Evolutionary conservation across 2,797 vertebrate species (phyloP), one percentile per base, ranked within the genome.

Genomic region (Lagorchestes hirsutus): DNA sequence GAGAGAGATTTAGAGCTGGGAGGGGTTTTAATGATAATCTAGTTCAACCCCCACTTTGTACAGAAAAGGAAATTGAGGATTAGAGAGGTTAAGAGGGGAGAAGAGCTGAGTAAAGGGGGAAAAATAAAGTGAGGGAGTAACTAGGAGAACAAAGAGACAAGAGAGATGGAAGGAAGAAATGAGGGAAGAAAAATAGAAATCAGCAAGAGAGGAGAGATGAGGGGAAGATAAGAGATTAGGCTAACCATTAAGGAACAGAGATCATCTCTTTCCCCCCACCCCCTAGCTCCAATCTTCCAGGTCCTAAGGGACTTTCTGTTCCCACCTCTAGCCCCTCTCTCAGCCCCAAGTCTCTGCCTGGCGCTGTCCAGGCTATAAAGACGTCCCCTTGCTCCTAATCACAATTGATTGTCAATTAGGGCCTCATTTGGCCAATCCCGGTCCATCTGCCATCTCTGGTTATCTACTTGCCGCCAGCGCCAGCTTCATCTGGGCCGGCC

Each of bases 361-460:
- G 58, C 52, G 56, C 1, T 9, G 62, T 28, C 0, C 1, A 54
- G 82, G 55, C 98, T 97, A 98, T 98, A 98, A 98, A 99, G 98
- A 98, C 93, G 96, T 98, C 98, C 98, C 97, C 97, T 98, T 91
- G 94, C 98, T 98, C 98, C 98, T 99, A 99, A 99, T 98, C 98
- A 98, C 98, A 98, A 98, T 98, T 99, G 99, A 99, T 99, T 98
- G 99, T 98, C 98, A 99, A 98, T 99, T 99, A 99, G 98, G 98
- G 98, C 97, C 98, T 99, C 98, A 98, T 99, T 98, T 99, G 98
- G 97, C 98, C 98, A 96, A 95, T 98, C 98, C 96, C 91, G 97
- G 97, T 98, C 98, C 98, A 98, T 98, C 98, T 98, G 98, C 99
- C 98, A 98, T 98, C 98, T 98, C 98, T 55, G 97, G 98, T 98